Percentiles rank a stretch among this genome's conserved stretches.
phyloP scores from a whole-genome alignment of 2,888 invertebrate genomes.

The Pteria penguin region DNA sequence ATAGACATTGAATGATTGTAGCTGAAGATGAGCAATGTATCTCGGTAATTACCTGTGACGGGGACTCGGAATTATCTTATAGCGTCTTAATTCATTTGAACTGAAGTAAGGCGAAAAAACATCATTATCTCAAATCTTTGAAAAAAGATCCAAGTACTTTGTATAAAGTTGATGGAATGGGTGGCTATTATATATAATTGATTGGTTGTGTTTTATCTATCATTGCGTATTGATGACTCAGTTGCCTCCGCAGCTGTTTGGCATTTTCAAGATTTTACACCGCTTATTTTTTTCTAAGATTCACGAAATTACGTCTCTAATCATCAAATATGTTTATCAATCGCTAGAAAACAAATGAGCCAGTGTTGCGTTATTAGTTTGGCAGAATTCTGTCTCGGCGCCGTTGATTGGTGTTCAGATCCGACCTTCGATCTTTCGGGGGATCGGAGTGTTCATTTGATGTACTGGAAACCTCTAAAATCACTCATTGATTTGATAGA shows the following conservation, averaged over 20 bases:
- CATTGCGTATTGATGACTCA: slow-evolving; percentile 26
- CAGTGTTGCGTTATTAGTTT: not conserved
- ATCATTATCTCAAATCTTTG: not conserved
- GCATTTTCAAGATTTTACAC: slow-evolving; percentile 13
- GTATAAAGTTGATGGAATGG: slow-evolving; percentile 12
- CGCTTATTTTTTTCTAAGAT: not conserved
- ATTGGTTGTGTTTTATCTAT: slow-evolving; percentile 24
- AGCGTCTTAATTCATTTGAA: not conserved
- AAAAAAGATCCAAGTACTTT: slow-evolving; percentile 10
- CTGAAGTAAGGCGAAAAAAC: slow-evolving; percentile 2
- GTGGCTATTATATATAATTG: slow-evolving; percentile 23
- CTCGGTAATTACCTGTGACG: not conserved
- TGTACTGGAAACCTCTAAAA: not conserved
- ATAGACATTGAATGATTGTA: not conserved
- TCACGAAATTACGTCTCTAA: not conserved
- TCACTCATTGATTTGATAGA: not conserved
- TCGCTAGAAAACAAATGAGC: not conserved
- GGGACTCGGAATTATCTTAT: not conserved
- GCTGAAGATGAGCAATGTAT: not conserved
- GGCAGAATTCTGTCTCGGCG: not conserved
- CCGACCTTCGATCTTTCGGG: not conserved
- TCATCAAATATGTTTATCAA: not conserved
- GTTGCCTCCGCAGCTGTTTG: slow-evolving; percentile 12
- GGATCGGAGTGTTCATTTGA: not conserved
- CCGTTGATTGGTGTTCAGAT: not conserved